phyloP scores from a whole-genome alignment of 2,113 vertebrate genomes.

The Zosterops japonicus region DNA sequence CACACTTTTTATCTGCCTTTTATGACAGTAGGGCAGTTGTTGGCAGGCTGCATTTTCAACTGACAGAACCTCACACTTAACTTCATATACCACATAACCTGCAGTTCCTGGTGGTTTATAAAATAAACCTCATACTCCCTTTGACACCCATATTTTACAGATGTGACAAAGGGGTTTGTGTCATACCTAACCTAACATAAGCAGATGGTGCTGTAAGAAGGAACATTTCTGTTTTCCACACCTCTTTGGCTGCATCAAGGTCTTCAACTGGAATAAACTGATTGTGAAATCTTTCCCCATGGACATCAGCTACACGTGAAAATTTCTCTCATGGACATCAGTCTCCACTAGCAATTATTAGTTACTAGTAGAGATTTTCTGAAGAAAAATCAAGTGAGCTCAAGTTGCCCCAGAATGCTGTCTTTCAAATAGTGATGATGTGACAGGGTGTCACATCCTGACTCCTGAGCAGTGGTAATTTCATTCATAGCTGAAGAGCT shows the following conservation, averaged over 20 bases:
- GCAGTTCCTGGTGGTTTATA: not conserved
- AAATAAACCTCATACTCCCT: not conserved
- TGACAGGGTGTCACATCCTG: not conserved
- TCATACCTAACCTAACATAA: not conserved
- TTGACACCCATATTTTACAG: not conserved
- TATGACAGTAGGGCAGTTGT: not conserved
- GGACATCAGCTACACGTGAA: not conserved
- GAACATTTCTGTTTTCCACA: not conserved
- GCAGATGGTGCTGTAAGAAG: not conserved
- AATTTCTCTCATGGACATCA: rapidly evolving
- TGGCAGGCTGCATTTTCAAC: not conserved
- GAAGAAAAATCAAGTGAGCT: not conserved
- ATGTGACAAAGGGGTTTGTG: not conserved
- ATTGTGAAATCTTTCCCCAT: not conserved
- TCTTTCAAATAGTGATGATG: not conserved
- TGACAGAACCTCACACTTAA: not conserved
- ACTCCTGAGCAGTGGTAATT: not conserved
- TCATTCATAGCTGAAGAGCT: not conserved
- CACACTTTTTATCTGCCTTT: not conserved
- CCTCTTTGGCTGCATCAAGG: not conserved
- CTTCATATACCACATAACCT: not conserved
- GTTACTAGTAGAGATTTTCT: not conserved
- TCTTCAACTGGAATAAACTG: not conserved
- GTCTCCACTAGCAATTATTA: not conserved
- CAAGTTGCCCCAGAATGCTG: not conserved